These are phyloP conservation scores for Cheirogaleus major DNA, from an alignment of 2,797 vertebrate genomes.

Conservation along the genomic window DNA sequence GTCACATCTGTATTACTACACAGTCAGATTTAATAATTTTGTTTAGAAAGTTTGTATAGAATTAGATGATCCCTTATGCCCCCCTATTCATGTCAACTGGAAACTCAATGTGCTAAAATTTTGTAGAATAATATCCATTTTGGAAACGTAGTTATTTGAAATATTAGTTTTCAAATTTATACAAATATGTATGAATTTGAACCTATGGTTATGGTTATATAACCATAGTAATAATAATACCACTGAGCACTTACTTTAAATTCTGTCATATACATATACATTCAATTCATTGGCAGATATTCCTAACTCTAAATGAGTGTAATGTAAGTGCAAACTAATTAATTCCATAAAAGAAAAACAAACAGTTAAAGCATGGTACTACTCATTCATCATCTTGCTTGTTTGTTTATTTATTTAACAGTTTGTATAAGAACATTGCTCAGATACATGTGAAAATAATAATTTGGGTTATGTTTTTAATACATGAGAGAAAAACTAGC, in stretches of 20 bases:
- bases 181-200: background rate
- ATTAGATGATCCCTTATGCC: background rate
- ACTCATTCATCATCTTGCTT: background rate
- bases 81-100: background rate
- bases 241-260: background rate
- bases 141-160: background rate
- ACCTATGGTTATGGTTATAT: background rate
- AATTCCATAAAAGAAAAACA: background rate
- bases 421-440: background rate
- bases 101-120: background rate
- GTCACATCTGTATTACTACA: background rate
- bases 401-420: background rate
- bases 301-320: background rate
- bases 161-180: background rate
- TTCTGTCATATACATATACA: background rate
- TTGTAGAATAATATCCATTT: background rate
- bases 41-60: background rate
- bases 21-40: background rate
- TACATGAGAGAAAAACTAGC: background rate
- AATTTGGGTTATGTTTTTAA: background rate
- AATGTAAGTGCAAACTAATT: background rate
- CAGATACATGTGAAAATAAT: background rate
- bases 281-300: background rate
- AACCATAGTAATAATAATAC: background rate
- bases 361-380: background rate